phyloP scores from a whole-genome alignment of 2,888 invertebrate genomes.

The Athetis lepigone region DNA sequence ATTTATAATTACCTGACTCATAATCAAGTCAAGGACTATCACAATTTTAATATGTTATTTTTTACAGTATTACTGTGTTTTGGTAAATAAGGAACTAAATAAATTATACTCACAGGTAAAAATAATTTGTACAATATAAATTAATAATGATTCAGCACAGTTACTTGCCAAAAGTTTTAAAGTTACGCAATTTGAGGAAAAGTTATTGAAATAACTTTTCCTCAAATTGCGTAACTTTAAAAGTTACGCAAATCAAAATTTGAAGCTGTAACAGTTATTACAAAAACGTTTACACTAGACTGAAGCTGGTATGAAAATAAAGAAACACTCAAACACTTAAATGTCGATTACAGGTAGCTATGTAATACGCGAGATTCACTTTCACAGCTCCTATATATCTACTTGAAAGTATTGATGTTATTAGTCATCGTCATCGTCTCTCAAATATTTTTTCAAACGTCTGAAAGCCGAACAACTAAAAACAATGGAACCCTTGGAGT shows the following conservation, averaged over 20 bases:
- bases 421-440: too few relatives aligned
- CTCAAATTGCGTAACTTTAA: conserved; percentile 32
- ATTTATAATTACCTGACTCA: conserved; percentile 36
- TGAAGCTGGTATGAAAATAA: conserved; percentile 25
- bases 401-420: neutral
- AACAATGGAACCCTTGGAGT: too few relatives aligned
- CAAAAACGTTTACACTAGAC: conserved; percentile 30
- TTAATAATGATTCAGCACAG: neutral
- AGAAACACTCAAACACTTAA: conserved; percentile 12
- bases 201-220: too few relatives aligned
- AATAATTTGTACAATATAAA: too few relatives aligned
- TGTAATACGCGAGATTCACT: conserved; percentile 24
- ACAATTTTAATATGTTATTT: conserved; percentile 11
- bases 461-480: too few relatives aligned
- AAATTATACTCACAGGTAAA: too few relatives aligned
- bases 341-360: conserved; percentile 20
- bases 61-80: neutral
- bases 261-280: conserved; percentile 10
- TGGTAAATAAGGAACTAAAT: too few relatives aligned
- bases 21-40: conserved; percentile 40
- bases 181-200: too few relatives aligned
- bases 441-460: too few relatives aligned
- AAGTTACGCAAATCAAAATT: too few relatives aligned
- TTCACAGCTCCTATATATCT: conserved; percentile 22
- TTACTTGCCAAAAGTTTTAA: neutral